Evolutionary conservation across 2,888 invertebrate genomes (phyloP).

Genomic region (Apodemia hepburni): DNA sequence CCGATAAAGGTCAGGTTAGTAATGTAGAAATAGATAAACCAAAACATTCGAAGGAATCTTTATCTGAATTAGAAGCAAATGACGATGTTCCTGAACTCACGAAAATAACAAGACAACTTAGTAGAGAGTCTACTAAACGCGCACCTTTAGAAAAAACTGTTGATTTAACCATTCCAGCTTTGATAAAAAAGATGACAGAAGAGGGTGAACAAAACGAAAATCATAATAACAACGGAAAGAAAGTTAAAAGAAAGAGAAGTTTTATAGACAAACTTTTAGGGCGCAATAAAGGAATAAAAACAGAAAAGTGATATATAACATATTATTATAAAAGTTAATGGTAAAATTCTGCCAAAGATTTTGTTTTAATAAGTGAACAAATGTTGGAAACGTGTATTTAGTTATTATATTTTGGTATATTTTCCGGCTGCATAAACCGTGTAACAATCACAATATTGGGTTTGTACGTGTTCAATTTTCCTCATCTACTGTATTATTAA

Average conservation of each 20-base stretch:
- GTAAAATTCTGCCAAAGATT: slow-evolving; percentile 69
- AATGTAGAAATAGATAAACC: slow-evolving; percentile 35
- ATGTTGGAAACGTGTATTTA: slow-evolving; percentile 14
- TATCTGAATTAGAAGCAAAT: slow-evolving; percentile 60
- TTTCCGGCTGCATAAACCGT: neutral
- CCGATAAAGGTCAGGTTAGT: slow-evolving; percentile 29
- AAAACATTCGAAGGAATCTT: slow-evolving; percentile 46
- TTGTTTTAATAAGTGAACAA: slow-evolving; percentile 23
- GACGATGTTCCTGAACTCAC: slow-evolving; percentile 63
- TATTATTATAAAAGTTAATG: slow-evolving; percentile 40
- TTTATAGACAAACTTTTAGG: slow-evolving; percentile 71
- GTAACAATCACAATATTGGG: neutral
- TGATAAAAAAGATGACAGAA: slow-evolving; percentile 62
- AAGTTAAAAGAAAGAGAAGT: slow-evolving; percentile 72
- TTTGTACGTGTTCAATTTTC: slow-evolving; percentile 7
- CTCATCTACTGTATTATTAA: slow-evolving; percentile 3
- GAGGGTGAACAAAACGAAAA: slow-evolving; percentile 59
- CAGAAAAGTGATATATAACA: slow-evolving; percentile 44
- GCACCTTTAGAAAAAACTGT: slow-evolving; percentile 45
- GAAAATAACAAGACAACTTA: slow-evolving; percentile 51
- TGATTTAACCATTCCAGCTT: slow-evolving; percentile 64
- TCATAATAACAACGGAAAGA: slow-evolving; percentile 50
- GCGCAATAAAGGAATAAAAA: slow-evolving; percentile 54
- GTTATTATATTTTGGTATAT: slow-evolving; percentile 7
- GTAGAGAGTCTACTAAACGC: slow-evolving; percentile 51